phyloP scores from a whole-genome alignment of 2,113 vertebrate species.

The Sebastes schlegelii region DNA sequence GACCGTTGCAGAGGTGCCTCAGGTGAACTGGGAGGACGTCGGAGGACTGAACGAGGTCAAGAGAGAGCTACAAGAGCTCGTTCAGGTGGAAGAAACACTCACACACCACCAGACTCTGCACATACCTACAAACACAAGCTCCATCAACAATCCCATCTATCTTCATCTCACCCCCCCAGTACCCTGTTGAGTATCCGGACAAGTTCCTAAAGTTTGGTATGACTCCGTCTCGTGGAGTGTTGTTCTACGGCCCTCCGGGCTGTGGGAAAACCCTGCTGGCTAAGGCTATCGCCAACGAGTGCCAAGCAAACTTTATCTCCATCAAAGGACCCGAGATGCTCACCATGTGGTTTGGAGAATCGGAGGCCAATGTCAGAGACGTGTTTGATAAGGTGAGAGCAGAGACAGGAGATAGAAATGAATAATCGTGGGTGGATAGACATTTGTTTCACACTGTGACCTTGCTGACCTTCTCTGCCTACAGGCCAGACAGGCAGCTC shows the following conservation, averaged over 20 bases:
- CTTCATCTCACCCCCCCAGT: constrained; percentile 72
- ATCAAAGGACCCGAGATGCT: constrained; percentile 97
- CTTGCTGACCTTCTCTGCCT: neutral
- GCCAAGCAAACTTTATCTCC: constrained; percentile 98
- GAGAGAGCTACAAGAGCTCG: constrained; percentile 95
- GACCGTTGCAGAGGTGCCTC: constrained; percentile 94
- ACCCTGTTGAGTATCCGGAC: constrained; percentile 97
- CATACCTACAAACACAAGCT: neutral
- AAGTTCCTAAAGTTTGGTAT: constrained; percentile 99
- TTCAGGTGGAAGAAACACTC: constrained; percentile 86
- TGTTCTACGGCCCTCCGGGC: constrained; percentile 96
- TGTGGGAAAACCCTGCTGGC: constrained; percentile 97
- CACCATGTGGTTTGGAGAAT: constrained; percentile 99
- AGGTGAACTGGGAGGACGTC: constrained; percentile 96
- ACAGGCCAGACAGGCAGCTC: constrained; percentile 70
- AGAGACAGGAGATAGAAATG: neutral
- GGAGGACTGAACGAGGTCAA: constrained; percentile 96
- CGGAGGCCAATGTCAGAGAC: constrained; percentile 96
- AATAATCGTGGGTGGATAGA: neutral
- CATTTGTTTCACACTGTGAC: neutral
- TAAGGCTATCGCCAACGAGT: constrained; percentile 97
- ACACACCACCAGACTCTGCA: neutral
- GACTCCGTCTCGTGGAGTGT: constrained; percentile 96
- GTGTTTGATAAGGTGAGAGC: constrained; percentile 95
- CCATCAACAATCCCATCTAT: neutral